Conservation (phyloP, 2,797 vertebrate species). For the Sebastes steindachneri region DNA sequence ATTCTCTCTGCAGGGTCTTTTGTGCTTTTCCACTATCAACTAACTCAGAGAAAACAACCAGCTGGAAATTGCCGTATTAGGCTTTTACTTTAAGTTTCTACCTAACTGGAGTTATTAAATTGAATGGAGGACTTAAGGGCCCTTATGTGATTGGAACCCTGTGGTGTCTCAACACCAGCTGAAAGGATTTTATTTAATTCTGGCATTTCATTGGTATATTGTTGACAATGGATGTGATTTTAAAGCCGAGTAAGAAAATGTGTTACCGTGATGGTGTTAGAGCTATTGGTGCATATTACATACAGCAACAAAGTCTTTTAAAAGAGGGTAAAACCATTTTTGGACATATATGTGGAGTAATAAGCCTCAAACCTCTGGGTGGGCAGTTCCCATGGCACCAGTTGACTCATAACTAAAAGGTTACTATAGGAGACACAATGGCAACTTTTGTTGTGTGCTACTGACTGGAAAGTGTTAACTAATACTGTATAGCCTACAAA, state of each 20-base stretch:
- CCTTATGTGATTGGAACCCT: constrained; percentile 7
- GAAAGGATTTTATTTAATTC: constrained; percentile 12
- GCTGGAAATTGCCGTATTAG: constrained; percentile 14
- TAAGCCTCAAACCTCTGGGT: neutral
- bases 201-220: neutral
- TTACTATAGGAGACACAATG: neutral
- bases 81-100: constrained; percentile 22
- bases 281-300: neutral
- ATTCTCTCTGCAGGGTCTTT: constrained; percentile 48
- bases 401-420: neutral
- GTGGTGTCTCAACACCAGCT: constrained; percentile 2
- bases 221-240: neutral
- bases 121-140: constrained; percentile 18
- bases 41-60: constrained; percentile 20
- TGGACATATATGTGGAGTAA: neutral
- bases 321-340: neutral
- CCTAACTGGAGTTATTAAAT: constrained; percentile 26
- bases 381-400: neutral
- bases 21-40: constrained; percentile 35
- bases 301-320: neutral
- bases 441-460: neutral
- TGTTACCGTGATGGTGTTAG: neutral
- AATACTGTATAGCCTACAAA: neutral
- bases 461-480: neutral
- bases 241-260: neutral